Base-by-base conservation (phyloP, 2,113 vertebrate genomes). In the Oenanthe oenanthe region DNA sequence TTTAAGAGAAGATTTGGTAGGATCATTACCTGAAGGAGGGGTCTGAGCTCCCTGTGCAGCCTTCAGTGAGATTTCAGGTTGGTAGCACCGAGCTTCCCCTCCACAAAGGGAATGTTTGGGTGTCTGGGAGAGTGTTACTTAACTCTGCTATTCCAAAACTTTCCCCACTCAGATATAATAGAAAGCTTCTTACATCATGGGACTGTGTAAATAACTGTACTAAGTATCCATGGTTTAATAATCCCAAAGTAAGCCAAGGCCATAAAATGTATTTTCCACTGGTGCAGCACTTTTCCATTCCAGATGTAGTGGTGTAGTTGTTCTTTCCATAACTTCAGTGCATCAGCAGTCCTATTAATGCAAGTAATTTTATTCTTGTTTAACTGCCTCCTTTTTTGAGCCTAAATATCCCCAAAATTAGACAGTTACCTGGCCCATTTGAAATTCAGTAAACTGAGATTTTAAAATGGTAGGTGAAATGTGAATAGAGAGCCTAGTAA, bases 21-120 rank as follows among this genome's bases (percentile, higher is more conserved):
- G 1, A 12, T 42, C 0, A 0, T 53, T 18, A 42, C 14, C 34
- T 48, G 19, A 26, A 67, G 32, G 56, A 57, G n/a, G 12, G 32
- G 65, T 54, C 34, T 29, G 42, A 74, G 10, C 29, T 58, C 32
- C 48, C 24, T 45, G 15, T 70, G 84, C 26, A n/a, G 74, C 53
- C 5, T 61, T 62, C 4, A 6, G 85, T 77, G 22, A 13, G 50
- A 29, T 80, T 79, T 66, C 24, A 72, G 2, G 14, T 14, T 21
- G 31, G 14, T 22, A 48, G 25, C 54, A 34, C 19, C 12, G 38
- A 57, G 32, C 75, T 92, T 62, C 7, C 15, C 19, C 9, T 86
- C 47, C 31, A 8, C 43, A 17, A 5, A 86, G 10, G 54, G n/a
- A n/a, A 7, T 19, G 19, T 60, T 79, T 24, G 48, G 12, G 7